Conservation (phyloP, 2,113 vertebrate species). For the Gallinago undulata region DNA sequence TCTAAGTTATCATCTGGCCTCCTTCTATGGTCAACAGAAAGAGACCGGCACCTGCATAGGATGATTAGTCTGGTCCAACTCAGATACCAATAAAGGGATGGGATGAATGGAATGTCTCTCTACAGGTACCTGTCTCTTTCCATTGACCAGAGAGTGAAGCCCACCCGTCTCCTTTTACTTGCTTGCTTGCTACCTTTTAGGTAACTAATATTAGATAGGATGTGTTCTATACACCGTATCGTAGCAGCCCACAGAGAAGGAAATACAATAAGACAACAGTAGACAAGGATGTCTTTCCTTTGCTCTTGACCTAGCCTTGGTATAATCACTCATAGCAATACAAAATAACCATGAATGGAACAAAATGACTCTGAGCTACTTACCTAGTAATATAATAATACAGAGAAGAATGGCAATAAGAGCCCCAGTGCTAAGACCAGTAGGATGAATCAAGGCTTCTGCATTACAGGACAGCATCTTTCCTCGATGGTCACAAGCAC, state of each 20-base stretch:
- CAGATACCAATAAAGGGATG: not conserved
- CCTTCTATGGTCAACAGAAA: not conserved
- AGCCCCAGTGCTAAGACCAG: constrained; percentile 94
- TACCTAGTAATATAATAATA: constrained; percentile 92
- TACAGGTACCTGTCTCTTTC: not conserved
- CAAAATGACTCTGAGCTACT: constrained; percentile 63
- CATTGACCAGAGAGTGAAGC: not conserved
- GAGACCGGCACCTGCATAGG: not conserved
- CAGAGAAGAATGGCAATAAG: constrained; percentile 95
- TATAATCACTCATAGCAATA: not conserved
- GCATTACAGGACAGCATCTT: constrained; percentile 93
- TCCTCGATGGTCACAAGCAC: constrained; percentile 91
- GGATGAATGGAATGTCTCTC: not conserved
- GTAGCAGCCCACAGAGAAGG: not conserved
- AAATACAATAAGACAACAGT: not conserved
- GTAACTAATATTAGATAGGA: not conserved
- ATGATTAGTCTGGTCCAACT: not conserved
- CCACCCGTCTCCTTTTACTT: not conserved
- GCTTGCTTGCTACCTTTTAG: not conserved
- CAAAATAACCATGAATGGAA: constrained; percentile 17
- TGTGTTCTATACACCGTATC: not conserved
- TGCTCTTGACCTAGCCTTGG: not conserved
- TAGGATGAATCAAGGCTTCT: constrained; percentile 87
- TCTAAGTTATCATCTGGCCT: not conserved
- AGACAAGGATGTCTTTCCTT: not conserved